Base-by-base conservation (phyloP, 2,888 invertebrate species). In the Thera britannica region DNA sequence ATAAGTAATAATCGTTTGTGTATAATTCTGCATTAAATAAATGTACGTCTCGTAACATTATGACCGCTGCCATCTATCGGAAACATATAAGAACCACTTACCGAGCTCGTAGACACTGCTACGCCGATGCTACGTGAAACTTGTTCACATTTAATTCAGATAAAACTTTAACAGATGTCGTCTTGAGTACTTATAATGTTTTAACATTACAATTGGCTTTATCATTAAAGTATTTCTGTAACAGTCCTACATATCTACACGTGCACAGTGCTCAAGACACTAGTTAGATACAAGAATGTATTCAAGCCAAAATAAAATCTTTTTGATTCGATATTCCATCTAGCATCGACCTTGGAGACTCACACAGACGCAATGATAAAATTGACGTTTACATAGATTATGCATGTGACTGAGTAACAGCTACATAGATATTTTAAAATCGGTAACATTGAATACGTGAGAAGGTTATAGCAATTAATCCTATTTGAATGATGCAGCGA, bases 121-220 rank as follows among this genome's bases (percentile, higher is more conserved):
- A 68, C 57, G 64, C 58, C 3, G 23, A 2, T 41, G 38, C 51
- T 59, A 51, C 44, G 48, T 7, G 9, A 46, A 46, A 46, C 44
- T 9, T 9, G 9, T 46, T 2, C 7, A 46, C 4, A 49, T 56
- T 35, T 67, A 48, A 51, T 72, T 64, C 6, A 41, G 38, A 3
- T 11, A 11, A 58, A 9, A 23, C 12, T 11, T n/a, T 58, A 51
- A 56, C 35, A 73, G 73, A 72, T 72, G 72, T 65, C 73, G 54
- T 68, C 11, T 41, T 23, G 11, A 35, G 34, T 23, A 46, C 36
- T 60, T 52, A 9, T 52, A 12, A 23, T 23, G 23, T 9, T 46
- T 46, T 46, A 46, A 44, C 7, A 2, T 7, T 44, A 44, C 3
- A 38, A 44, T 44, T 44, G 7, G 7, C 44, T 44, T 7, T 2